Percentiles rank a stretch among this genome's conserved stretches.
Conservation (phyloP, 1,140 invertebrate species). For the Zaprionus davidi region DNA sequence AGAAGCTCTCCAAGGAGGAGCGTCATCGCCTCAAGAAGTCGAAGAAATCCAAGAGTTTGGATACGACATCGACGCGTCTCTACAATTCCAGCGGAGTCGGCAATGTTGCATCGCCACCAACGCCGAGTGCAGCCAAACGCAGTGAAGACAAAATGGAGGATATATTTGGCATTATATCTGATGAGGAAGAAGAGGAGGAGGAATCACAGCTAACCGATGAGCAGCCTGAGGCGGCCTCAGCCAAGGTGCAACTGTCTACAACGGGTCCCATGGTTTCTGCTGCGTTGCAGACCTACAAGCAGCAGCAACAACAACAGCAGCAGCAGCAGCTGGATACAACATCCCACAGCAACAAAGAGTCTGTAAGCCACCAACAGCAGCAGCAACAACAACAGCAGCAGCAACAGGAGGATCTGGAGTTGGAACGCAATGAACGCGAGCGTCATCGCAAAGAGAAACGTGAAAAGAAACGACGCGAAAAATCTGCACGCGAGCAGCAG, state of each 20-base stretch:
- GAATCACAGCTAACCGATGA: conserved; percentile 78
- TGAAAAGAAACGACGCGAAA: conserved; percentile 89
- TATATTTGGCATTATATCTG: conserved; percentile 93
- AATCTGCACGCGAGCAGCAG: conserved; percentile 73
- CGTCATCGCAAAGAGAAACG: conserved; percentile 85
- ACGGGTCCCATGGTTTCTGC: conserved; percentile 79
- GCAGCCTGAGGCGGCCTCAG: conserved; percentile 19
- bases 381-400: conserved; percentile 42
- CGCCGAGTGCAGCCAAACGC: conserved; percentile 52
- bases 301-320: conserved; percentile 68
- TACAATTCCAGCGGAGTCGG: conserved; percentile 27
- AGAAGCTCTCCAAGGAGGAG: conserved; percentile 84
- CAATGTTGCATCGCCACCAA: conserved; percentile 32
- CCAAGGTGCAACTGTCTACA: conserved; percentile 51
- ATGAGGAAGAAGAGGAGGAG: conserved; percentile 89
- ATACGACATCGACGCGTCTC: conserved; percentile 32
- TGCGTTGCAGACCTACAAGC: conserved; percentile 78
- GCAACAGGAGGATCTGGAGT: conserved; percentile 33
- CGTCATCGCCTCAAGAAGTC: conserved; percentile 85
- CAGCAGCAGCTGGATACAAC: conserved; percentile 56
- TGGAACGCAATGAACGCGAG: conserved; percentile 68
- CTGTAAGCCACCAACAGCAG: conserved; percentile 9
- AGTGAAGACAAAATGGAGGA: conserved; percentile 93
- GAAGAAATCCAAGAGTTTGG: conserved; percentile 85
- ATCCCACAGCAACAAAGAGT: conserved; percentile 55